Base-by-base conservation (phyloP, 2,113 vertebrate genomes). In the Apistogramma diplotaenia region DNA sequence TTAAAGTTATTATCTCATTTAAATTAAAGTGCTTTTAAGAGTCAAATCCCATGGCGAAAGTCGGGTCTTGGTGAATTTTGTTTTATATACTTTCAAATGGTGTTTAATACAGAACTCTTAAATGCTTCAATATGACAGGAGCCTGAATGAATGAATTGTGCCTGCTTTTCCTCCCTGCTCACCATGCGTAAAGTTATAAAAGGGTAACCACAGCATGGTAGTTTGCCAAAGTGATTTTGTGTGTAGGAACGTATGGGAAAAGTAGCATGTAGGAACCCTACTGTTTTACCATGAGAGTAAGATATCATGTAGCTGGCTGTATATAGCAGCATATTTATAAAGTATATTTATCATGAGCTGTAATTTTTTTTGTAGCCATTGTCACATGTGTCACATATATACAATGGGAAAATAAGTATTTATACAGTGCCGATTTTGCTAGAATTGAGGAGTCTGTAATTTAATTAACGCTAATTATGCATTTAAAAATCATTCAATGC, bases 111-210 rank as follows among this genome's bases (percentile, higher is more conserved):
- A 61, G 57, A 83, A 60, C 43, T 18, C 78, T 76, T 88, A 83
- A 92, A 89, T 87, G 82, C 79, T 92, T 90, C 79, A 90, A 54
- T 65, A 85, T 89, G 86, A 40, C 56, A 60, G 29, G 29, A 91
- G 74, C 7, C 54, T 57, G 46, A 10, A 18, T 49, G 46, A 13
- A 23, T 81, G 49, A 55, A 57, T 15, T 12, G 55, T 65, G 59
- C 61, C 79, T 85, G 79, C 78, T 77, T 88, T 84, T 91, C 81
- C 84, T 82, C 56, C 59, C 76, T 81, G 33, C 76, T 73, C 8
- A 51, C 85, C 79, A 80, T 85, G 89, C 60, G 49, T 89, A 51
- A 83, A 73, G 77, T 59, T 89, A 72, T 89, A 83, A 84, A 83
- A 55, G 54, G 11, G 27, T 76, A 85, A 88, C 87, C 84, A 81